These are phyloP conservation scores for Tethya wilhelma DNA, from an alignment of 37 sponge, comb jelly and placozoan genomes.

Conservation along the genomic window DNA sequence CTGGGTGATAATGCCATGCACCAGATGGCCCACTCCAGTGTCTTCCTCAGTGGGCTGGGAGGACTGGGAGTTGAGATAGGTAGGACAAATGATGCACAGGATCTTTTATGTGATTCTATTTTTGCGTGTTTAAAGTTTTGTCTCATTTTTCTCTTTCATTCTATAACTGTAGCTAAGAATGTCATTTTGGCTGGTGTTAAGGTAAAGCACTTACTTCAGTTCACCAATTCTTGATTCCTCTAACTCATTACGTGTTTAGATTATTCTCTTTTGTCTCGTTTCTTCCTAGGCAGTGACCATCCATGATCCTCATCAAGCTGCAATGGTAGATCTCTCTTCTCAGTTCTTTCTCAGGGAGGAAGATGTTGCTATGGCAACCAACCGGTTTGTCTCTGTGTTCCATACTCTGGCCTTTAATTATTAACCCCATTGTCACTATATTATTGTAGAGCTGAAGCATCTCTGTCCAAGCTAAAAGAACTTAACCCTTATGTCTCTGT, in stretches of 20 bases:
- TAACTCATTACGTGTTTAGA: background rate
- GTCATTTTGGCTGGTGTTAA: slow-evolving; percentile 85
- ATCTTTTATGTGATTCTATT: background rate
- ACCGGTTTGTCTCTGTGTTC: slow-evolving; percentile 52
- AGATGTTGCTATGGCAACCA: slow-evolving; percentile 53
- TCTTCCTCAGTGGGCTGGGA: slow-evolving; percentile 87
- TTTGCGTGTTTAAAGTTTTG: background rate
- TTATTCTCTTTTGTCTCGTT: background rate
- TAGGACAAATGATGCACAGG: background rate
- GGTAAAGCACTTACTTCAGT: slow-evolving; percentile 18
- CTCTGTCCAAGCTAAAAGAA: slow-evolving; percentile 73
- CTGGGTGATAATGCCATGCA: slow-evolving; percentile 94
- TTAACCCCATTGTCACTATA: background rate
- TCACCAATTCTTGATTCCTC: background rate
- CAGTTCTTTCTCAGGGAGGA: slow-evolving; percentile 91
- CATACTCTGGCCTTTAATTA: background rate
- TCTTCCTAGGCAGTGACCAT: slow-evolving; percentile 67
- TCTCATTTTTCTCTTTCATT: background rate
- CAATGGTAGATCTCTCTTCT: slow-evolving; percentile 77
- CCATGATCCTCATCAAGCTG: slow-evolving; percentile 75
- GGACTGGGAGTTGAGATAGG: slow-evolving; percentile 93
- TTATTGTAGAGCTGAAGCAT: slow-evolving; percentile 74
- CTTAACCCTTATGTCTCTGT: slow-evolving; percentile 96
- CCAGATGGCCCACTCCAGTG: slow-evolving; percentile 76
- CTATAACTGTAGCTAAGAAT: slow-evolving; percentile 75